Conservation (phyloP, 2,888 invertebrate genomes). For the Eudasyphora cyanicolor region DNA sequence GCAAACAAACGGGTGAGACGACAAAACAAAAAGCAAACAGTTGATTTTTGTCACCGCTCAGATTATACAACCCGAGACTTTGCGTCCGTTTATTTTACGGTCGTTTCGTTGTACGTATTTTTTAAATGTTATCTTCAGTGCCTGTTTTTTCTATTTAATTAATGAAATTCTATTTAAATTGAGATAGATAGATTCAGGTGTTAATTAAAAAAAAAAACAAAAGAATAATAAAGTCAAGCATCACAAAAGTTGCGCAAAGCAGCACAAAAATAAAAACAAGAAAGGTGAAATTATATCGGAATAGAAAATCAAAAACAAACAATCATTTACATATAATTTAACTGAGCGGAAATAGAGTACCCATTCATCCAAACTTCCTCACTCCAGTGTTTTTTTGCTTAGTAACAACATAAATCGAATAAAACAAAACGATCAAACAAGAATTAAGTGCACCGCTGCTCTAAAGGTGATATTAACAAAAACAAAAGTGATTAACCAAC, state of each 20-base stretch:
- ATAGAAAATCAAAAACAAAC: too few relatives aligned
- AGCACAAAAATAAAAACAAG: too few relatives aligned
- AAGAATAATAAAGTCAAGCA: not conserved
- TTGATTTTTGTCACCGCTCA: constrained; percentile 61
- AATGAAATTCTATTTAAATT: not conserved
- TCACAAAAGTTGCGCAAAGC: not conserved
- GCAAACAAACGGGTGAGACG: constrained; percentile 47
- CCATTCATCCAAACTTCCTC: not conserved
- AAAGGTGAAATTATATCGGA: not conserved
- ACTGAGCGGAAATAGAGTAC: not conserved
- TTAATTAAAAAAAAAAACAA: not conserved
- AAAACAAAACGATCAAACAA: not conserved
- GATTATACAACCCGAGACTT: constrained; percentile 39
- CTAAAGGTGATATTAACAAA: constrained; percentile 3
- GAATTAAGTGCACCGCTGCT: not conserved
- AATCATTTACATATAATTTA: not conserved
- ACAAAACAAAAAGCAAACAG: constrained; percentile 39
- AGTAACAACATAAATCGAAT: not conserved
- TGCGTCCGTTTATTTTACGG: constrained; percentile 9
- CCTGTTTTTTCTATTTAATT: not conserved
- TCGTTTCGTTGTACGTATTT: constrained; percentile 18
- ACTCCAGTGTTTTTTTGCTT: not conserved
- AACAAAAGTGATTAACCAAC: not conserved
- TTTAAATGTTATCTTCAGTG: constrained; percentile 3
- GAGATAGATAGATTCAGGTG: not conserved